Conservation (phyloP, 1,140 invertebrate species). For the Caenorhabditis briggsae region DNA sequence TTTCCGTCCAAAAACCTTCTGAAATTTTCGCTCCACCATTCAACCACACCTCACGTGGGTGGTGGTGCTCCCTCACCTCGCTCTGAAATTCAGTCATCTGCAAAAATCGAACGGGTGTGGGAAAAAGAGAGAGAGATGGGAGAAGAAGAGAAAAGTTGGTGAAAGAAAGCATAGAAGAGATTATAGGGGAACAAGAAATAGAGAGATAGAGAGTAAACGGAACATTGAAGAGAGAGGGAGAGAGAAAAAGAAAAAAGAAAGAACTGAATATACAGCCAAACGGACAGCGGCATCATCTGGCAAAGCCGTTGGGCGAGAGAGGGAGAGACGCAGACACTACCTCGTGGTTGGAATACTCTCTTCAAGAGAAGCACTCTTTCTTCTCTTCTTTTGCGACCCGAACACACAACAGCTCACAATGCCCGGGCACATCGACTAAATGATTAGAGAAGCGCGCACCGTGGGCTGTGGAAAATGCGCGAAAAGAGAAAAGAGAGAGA, state of each 20-base stretch:
- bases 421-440: slow-evolving; percentile 42
- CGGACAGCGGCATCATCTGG: no score
- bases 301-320: no score
- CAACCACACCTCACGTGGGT: no score
- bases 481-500: neutral
- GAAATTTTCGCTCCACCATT: no score
- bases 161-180: neutral
- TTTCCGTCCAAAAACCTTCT: no score
- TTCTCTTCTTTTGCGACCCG: slow-evolving; percentile 9
- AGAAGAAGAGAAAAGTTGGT: neutral
- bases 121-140: neutral
- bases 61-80: no score
- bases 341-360: neutral
- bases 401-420: slow-evolving; percentile 38
- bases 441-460: neutral
- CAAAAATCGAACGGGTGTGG: neutral
- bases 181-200: neutral
- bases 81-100: neutral
- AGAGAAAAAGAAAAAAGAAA: no score
- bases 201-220: no score
- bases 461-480: neutral
- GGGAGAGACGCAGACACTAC: neutral
- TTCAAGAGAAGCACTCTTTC: neutral
- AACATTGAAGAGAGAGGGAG: no score
- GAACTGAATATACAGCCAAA: no score